Conservation (phyloP, 2,888 invertebrate species). For the Ecliptopera silaceata region DNA sequence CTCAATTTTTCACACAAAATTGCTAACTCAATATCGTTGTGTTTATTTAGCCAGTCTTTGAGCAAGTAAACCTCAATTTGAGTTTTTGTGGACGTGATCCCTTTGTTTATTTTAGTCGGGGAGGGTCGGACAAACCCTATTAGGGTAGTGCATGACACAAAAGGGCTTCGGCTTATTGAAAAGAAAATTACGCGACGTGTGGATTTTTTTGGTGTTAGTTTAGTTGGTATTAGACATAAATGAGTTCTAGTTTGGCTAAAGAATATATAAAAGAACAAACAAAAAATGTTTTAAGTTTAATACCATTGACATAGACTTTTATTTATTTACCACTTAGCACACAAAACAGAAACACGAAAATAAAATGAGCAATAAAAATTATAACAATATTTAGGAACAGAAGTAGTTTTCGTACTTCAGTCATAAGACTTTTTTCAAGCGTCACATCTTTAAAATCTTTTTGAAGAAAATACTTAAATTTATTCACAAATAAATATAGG, state of each 20-base stretch:
- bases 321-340: too few species aligned
- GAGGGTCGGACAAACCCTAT: constrained; percentile 55
- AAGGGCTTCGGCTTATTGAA: constrained; percentile 47
- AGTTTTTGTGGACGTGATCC: constrained; percentile 46
- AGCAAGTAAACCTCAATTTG: constrained; percentile 41
- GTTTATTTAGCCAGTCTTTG: constrained; percentile 22
- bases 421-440: too few species aligned
- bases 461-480: too few species aligned
- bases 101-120: constrained; percentile 65
- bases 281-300: too few species aligned
- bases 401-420: too few species aligned
- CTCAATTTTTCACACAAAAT: constrained; percentile 2
- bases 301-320: too few species aligned
- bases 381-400: too few species aligned
- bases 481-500: too few species aligned
- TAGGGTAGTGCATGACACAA: constrained; percentile 53
- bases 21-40: constrained; percentile 19
- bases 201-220: constrained; percentile 10
- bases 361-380: too few species aligned
- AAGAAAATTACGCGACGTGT: constrained; percentile 39
- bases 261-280: too few species aligned
- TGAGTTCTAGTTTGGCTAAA: constrained; percentile 1
- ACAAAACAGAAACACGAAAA: too few species aligned
- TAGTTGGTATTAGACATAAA: not conserved
- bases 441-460: too few species aligned